Percentiles rank a stretch among this genome's conserved stretches.
phyloP scores from a whole-genome alignment of 1,140 invertebrate species.

The Lethrus apterus region DNA sequence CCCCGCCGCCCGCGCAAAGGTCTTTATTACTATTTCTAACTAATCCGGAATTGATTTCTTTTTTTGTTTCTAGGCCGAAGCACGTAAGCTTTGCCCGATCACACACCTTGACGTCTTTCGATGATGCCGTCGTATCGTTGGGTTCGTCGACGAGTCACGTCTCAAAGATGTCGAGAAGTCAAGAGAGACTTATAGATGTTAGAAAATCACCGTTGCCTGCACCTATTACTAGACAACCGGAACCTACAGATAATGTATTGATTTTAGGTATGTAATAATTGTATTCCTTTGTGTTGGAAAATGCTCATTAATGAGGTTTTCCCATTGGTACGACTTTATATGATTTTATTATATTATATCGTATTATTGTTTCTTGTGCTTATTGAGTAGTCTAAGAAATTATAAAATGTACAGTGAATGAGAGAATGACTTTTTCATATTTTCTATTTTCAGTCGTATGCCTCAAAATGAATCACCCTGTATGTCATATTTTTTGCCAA shows the following conservation, averaged over 20 bases:
- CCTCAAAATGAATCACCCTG: too few relatives aligned
- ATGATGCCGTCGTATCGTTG: constrained; percentile 48
- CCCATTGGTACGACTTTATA: too few relatives aligned
- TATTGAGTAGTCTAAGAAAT: too few relatives aligned
- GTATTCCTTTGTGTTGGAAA: neutral
- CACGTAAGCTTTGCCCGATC: constrained; percentile 87
- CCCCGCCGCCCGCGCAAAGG: constrained; percentile 13
- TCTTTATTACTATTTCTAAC: neutral
- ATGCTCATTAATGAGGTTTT: too few relatives aligned
- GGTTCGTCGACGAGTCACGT: constrained; percentile 43
- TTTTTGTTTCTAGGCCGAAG: constrained; percentile 64
- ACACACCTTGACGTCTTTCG: constrained; percentile 74
- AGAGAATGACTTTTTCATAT: too few relatives aligned
- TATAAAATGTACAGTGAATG: too few relatives aligned
- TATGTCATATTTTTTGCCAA: too few relatives aligned
- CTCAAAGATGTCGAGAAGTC: constrained; percentile 50
- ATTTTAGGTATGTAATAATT: constrained; percentile 41
- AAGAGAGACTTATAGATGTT: constrained; percentile 59
- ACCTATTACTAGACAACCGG: constrained; percentile 43
- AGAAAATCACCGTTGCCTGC: constrained; percentile 44
- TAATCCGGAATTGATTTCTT: too few relatives aligned
- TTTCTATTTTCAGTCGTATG: too few relatives aligned
- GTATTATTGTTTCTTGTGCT: too few relatives aligned
- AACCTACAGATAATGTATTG: constrained; percentile 37
- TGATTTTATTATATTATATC: too few relatives aligned